Percentiles rank a stretch among this genome's conserved stretches.
These are phyloP conservation scores for Plotosus lineatus DNA, from an alignment of 2,113 vertebrate species.

Conservation along the genomic window DNA sequence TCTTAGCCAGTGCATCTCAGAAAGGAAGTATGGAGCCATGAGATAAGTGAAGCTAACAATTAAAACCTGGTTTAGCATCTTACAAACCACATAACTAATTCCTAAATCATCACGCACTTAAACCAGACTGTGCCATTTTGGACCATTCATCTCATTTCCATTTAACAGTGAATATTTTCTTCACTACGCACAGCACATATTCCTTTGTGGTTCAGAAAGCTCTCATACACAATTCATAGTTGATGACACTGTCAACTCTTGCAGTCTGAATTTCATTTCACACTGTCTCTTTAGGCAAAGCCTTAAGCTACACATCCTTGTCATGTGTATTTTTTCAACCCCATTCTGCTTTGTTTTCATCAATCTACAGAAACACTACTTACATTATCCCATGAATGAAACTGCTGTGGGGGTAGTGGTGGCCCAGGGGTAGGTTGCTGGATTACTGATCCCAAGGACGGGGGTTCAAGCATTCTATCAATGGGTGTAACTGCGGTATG, in stretches of 20 bases:
- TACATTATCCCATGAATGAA: not conserved
- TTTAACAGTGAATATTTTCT: slow-evolving; percentile 2
- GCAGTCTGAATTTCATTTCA: slow-evolving; percentile 7
- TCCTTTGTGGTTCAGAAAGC: not conserved
- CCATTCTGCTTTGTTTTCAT: not conserved
- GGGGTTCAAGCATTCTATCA: no score
- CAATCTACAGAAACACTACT: not conserved
- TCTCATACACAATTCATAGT: not conserved
- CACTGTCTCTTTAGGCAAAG: not conserved
- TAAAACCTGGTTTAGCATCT: slow-evolving; percentile 5
- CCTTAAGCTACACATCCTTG: not conserved
- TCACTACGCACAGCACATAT: slow-evolving; percentile 45
- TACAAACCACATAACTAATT: not conserved
- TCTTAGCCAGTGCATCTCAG: not conserved
- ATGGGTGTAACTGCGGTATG: no score
- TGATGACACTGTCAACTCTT: not conserved
- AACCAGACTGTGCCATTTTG: not conserved
- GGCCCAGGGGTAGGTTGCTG: no score
- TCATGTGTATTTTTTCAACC: not conserved
- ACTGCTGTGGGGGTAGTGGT: no score
- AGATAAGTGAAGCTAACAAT: slow-evolving; percentile 13
- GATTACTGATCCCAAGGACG: no score
- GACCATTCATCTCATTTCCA: not conserved
- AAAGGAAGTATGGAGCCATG: not conserved
- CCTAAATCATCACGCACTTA: slow-evolving; percentile 4